phyloP scores from a whole-genome alignment of 2,797 vertebrate species.

The Malacoraja senta region DNA sequence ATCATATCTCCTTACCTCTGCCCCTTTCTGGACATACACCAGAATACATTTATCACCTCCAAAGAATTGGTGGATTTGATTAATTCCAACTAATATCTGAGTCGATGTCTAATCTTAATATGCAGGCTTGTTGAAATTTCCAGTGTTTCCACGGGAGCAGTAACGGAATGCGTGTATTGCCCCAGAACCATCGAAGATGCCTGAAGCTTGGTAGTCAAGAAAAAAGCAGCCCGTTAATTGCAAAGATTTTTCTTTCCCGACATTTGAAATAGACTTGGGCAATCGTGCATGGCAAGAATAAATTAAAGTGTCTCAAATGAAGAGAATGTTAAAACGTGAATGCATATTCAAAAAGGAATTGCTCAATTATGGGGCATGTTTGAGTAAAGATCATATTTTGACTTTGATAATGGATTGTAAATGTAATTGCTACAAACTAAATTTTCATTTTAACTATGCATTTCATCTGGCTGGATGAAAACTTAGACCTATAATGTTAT shows the following conservation, averaged over 20 bases:
- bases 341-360: conserved; percentile 52
- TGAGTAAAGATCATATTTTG: conserved; percentile 20
- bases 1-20: background rate
- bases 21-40: background rate
- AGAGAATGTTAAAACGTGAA: conserved; percentile 56
- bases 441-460: background rate
- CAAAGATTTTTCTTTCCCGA: conserved; percentile 63
- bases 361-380: conserved; percentile 16
- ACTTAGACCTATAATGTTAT: too few species aligned
- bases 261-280: conserved; percentile 66
- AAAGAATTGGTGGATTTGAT: background rate
- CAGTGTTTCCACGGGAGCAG: background rate
- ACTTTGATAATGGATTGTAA: conserved; percentile 16
- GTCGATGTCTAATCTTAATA: background rate
- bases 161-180: background rate
- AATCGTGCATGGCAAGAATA: conserved; percentile 57
- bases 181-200: background rate
- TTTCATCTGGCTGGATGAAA: background rate
- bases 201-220: background rate
- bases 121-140: background rate
- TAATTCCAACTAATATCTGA: background rate
- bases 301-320: conserved; percentile 67
- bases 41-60: background rate
- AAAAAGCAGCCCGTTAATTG: conserved; percentile 55
- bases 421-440: background rate